Evolutionary conservation across 2,888 invertebrate species (phyloP).

Genomic region (Parasteatoda lunata): DNA sequence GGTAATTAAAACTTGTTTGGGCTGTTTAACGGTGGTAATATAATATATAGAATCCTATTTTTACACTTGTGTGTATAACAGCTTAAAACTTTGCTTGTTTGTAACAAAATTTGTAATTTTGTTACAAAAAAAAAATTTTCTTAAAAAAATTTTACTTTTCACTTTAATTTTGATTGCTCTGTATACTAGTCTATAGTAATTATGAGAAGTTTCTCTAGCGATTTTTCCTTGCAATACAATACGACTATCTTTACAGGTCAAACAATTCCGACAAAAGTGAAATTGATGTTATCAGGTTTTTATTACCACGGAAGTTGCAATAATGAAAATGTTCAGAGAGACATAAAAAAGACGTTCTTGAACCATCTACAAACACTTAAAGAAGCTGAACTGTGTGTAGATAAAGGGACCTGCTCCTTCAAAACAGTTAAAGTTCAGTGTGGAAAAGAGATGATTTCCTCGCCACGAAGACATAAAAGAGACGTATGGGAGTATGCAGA

Average conservation of each 20-base stretch:
- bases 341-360: slow-evolving; percentile 42
- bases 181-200: too few species aligned
- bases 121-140: too few species aligned
- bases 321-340: slow-evolving; percentile 20
- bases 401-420: slow-evolving; percentile 15
- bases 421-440: slow-evolving; percentile 23
- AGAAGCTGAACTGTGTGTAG: slow-evolving; percentile 2
- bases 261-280: slow-evolving; percentile 14
- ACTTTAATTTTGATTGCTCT: too few species aligned
- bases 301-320: slow-evolving; percentile 57
- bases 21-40: too few species aligned
- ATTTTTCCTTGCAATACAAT: neutral
- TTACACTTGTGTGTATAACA: too few species aligned
- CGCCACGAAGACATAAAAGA: neutral
- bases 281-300: slow-evolving; percentile 18
- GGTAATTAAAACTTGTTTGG: too few species aligned
- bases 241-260: slow-evolving; percentile 2
- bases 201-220: too few species aligned
- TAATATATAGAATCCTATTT: too few species aligned
- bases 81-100: too few species aligned
- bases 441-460: slow-evolving; percentile 13
- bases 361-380: slow-evolving; percentile 6
- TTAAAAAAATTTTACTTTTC: too few species aligned
- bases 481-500: slow-evolving; percentile 29
- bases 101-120: too few species aligned